These are phyloP conservation scores for Microplitis deprimator DNA, from an alignment of 2,888 invertebrate genomes.

Conservation along the genomic window DNA sequence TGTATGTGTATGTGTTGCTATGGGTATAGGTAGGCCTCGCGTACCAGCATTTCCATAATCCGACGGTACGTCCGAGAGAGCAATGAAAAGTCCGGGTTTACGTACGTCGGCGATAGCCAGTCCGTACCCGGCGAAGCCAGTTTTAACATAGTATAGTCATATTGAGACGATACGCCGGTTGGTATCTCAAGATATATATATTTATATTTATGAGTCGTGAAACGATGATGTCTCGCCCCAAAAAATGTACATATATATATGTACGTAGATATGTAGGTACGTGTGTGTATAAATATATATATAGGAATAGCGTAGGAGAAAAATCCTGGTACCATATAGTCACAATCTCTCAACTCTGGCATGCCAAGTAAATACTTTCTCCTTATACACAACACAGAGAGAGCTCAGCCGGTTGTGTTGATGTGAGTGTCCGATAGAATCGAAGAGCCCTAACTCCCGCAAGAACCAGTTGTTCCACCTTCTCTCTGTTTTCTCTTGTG, in stretches of 20 bases:
- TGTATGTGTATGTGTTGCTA: background rate
- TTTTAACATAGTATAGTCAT: background rate
- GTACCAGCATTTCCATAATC: slow-evolving; percentile 66
- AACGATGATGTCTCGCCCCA: slow-evolving; percentile 41
- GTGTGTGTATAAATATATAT: too few relatives aligned
- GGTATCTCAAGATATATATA: slow-evolving; percentile 27
- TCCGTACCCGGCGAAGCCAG: background rate
- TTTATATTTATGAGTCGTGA: slow-evolving; percentile 43
- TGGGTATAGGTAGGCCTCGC: background rate
- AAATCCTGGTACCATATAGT: slow-evolving; percentile 4
- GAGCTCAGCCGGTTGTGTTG: background rate
- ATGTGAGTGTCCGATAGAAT: background rate
- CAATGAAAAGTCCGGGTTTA: slow-evolving; percentile 64
- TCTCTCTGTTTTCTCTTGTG: slow-evolving; percentile 34
- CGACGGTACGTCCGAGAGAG: slow-evolving; percentile 52
- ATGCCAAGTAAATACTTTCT: background rate
- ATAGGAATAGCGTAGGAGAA: background rate
- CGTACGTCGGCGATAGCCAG: slow-evolving; percentile 38
- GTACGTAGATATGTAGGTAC: too few relatives aligned
- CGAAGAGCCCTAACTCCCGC: background rate
- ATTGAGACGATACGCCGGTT: background rate
- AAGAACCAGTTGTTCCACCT: slow-evolving; percentile 43
- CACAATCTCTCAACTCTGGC: background rate
- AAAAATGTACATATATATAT: slow-evolving; percentile 34
- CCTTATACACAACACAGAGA: background rate